Percentiles rank a stretch among this genome's conserved stretches.
These are phyloP conservation scores for Liposcelis brunnea DNA, from an alignment of 2,888 invertebrate species.

Conservation along the genomic window DNA sequence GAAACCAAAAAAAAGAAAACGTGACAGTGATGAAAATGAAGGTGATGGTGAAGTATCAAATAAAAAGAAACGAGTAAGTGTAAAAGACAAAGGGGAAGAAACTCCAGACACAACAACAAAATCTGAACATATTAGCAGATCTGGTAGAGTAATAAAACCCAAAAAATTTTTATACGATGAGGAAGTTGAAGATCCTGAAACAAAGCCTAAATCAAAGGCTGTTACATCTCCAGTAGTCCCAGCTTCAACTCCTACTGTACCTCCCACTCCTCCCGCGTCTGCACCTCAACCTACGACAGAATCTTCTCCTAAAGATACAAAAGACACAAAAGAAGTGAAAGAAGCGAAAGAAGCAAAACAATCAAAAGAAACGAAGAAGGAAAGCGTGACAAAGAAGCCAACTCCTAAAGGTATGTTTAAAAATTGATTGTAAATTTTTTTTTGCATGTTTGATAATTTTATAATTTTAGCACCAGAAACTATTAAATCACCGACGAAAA, in stretches of 20 bases:
- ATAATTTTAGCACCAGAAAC: slow-evolving; percentile 3
- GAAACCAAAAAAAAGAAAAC: slow-evolving; percentile 13
- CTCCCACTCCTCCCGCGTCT: slow-evolving; percentile 10
- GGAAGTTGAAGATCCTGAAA: slow-evolving; percentile 15
- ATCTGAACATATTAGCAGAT: slow-evolving; percentile 14
- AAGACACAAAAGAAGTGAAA: slow-evolving; percentile 12
- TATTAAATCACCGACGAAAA: slow-evolving; percentile 7
- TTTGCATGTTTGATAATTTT: background rate
- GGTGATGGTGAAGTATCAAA: slow-evolving; percentile 12
- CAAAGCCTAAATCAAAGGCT: slow-evolving; percentile 9
- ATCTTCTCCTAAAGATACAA: slow-evolving; percentile 3
- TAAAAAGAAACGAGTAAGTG: slow-evolving; percentile 18
- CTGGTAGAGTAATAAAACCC: slow-evolving; percentile 54
- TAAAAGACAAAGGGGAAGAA: slow-evolving; percentile 26
- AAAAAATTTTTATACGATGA: slow-evolving; percentile 26
- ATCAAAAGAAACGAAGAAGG: no score
- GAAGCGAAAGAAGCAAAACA: slow-evolving; percentile 8
- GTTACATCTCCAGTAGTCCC: slow-evolving; percentile 18
- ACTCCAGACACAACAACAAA: slow-evolving; percentile 31
- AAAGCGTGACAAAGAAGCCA: no score
- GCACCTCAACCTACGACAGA: slow-evolving; percentile 6
- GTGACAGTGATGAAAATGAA: slow-evolving; percentile 23
- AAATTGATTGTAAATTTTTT: no score
- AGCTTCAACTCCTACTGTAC: slow-evolving; percentile 10
- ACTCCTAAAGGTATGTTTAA: no score